Evolutionary conservation across 1,140 invertebrate genomes (phyloP).

Genomic region (Diorhabda sublineata): DNA sequence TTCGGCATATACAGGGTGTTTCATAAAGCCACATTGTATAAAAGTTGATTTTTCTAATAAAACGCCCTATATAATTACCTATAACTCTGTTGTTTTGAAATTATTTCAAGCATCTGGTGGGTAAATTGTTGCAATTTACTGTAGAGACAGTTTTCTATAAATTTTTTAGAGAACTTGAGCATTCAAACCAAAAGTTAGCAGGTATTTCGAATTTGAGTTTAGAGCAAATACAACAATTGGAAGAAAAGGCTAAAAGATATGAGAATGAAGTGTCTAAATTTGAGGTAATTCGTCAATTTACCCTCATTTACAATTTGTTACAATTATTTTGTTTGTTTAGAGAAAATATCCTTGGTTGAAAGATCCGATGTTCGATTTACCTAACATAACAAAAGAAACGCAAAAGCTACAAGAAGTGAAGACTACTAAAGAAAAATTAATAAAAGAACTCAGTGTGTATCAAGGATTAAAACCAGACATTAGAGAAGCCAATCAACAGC

Average conservation of each 20-base stretch:
- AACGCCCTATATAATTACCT: too few relatives aligned
- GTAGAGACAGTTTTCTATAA: neutral
- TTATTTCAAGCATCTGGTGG: too few relatives aligned
- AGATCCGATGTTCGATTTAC: conserved; percentile 32
- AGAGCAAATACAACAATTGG: conserved; percentile 26
- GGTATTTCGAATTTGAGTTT: conserved; percentile 18
- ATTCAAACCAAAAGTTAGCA: conserved; percentile 19
- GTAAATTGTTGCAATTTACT: too few relatives aligned
- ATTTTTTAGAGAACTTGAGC: conserved; percentile 21
- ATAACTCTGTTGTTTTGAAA: too few relatives aligned
- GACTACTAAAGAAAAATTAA: conserved; percentile 31
- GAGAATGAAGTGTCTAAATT: conserved; percentile 37
- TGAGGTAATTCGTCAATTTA: conserved; percentile 27
- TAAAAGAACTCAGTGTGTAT: conserved; percentile 33
- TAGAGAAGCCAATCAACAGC: conserved; percentile 36
- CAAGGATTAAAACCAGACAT: conserved; percentile 37
- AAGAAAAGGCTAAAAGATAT: conserved; percentile 39
- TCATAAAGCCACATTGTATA: too few relatives aligned
- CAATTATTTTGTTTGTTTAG: conserved; percentile 24
- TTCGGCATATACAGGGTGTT: too few relatives aligned
- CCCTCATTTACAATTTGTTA: neutral
- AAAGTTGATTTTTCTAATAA: too few relatives aligned
- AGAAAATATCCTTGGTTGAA: conserved; percentile 42
- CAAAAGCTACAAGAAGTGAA: conserved; percentile 29
- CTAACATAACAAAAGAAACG: conserved; percentile 32